Conservation (phyloP, 2,888 invertebrate genomes). For the Synanthedon vespiformis region DNA sequence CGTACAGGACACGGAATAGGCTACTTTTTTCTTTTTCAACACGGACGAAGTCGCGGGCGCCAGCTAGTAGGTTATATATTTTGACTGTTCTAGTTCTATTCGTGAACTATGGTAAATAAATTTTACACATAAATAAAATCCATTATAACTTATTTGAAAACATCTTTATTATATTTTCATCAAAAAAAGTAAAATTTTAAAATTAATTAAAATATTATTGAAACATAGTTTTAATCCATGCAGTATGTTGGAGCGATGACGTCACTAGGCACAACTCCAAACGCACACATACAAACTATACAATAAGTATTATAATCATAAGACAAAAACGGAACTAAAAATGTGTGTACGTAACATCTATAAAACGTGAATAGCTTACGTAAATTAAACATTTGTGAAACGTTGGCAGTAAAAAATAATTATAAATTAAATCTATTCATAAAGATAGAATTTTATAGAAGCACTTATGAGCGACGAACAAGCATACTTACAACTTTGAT, state of each 20-base stretch:
- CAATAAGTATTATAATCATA: constrained; percentile 37
- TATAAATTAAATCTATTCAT: constrained; percentile 31
- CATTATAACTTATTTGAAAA: constrained; percentile 50
- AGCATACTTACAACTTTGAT: constrained; percentile 57
- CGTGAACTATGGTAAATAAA: no score
- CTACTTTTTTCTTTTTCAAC: no score
- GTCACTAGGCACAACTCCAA: not conserved
- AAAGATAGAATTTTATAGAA: constrained; percentile 53
- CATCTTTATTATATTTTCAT: constrained; percentile 69
- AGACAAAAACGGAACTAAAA: constrained; percentile 50
- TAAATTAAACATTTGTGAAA: constrained; percentile 58
- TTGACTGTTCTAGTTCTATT: no score
- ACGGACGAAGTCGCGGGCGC: no score
- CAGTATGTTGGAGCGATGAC: constrained; percentile 31
- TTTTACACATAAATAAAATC: constrained; percentile 10
- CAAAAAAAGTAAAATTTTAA: constrained; percentile 69
- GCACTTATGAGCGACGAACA: constrained; percentile 58
- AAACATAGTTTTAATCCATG: constrained; percentile 59
- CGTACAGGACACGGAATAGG: no score
- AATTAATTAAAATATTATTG: constrained; percentile 61
- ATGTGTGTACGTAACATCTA: constrained; percentile 52
- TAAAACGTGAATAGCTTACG: constrained; percentile 45
- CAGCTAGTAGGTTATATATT: no score
- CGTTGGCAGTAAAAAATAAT: constrained; percentile 58
- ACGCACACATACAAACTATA: constrained; percentile 3